Conservation (phyloP, 2,888 invertebrate genomes). For the Euspilapteryx auroguttella region DNA sequence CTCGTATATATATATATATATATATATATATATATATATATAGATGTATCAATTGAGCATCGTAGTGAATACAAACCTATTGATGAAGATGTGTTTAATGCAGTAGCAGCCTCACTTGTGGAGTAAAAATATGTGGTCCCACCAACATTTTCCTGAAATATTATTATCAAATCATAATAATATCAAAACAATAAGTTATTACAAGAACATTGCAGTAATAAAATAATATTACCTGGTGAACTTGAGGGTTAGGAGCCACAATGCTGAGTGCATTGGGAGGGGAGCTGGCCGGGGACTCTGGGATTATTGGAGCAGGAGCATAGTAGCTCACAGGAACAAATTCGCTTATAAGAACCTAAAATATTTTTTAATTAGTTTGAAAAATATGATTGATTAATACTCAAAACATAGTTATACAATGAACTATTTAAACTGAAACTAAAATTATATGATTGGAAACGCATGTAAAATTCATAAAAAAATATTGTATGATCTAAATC, state of each 20-base stretch:
- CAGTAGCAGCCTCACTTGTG: constrained; percentile 52
- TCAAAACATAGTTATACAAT: no score
- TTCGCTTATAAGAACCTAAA: constrained; percentile 31
- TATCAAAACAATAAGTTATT: constrained; percentile 8
- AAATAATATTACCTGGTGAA: constrained; percentile 54
- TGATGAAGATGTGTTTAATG: constrained; percentile 30
- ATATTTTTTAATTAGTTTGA: constrained; percentile 2
- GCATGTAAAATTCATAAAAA: neutral
- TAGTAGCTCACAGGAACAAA: constrained; percentile 43
- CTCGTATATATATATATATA: no score
- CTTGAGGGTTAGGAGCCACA: constrained; percentile 23
- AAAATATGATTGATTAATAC: no score
- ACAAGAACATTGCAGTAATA: no score
- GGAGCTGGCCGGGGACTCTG: constrained; percentile 32
- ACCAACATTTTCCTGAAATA: constrained; percentile 81
- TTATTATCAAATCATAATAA: constrained; percentile 10
- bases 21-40: no score
- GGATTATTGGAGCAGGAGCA: constrained; percentile 19
- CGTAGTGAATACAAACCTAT: constrained; percentile 38
- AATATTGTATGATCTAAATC: constrained; percentile 1
- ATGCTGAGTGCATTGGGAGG: constrained; percentile 21
- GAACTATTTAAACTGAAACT: constrained; percentile 1
- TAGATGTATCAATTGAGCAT: no score
- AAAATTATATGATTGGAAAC: constrained; percentile 1
- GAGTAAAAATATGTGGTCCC: constrained; percentile 95